These are phyloP conservation scores for Halictus ligatus DNA, from an alignment of 2,888 invertebrate genomes.

Conservation along the genomic window DNA sequence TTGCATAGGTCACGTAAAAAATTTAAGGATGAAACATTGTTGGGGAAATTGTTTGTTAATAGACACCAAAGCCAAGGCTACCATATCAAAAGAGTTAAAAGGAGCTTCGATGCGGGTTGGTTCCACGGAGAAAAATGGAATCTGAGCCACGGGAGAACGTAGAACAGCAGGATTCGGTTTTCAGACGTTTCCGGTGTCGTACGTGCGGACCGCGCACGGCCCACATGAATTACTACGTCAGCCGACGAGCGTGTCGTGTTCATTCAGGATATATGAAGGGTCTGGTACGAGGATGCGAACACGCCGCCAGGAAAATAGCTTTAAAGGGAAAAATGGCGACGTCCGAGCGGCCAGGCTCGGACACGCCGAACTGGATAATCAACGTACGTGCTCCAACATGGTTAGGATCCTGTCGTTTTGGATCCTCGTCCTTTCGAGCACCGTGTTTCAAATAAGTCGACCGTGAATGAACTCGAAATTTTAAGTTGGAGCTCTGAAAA, in stretches of 20 bases:
- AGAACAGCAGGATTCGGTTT: constrained; percentile 31
- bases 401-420: constrained; percentile 2
- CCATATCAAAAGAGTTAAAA: neutral
- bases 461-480: neutral
- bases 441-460: neutral
- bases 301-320: constrained; percentile 34
- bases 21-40: neutral
- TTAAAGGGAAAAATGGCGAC: constrained; percentile 35
- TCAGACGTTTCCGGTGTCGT: constrained; percentile 21
- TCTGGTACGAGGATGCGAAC: constrained; percentile 52
- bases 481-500: neutral
- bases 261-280: constrained; percentile 58
- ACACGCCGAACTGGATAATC: constrained; percentile 22
- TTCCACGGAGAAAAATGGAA: constrained; percentile 16
- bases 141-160: neutral
- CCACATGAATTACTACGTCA: constrained; percentile 52
- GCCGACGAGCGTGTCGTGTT: constrained; percentile 51
- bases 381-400: constrained; percentile 1
- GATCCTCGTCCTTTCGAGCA: neutral
- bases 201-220: constrained; percentile 2
- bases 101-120: constrained; percentile 22
- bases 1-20: neutral
- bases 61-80: neutral
- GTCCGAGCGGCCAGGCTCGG: neutral
- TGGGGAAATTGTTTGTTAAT: neutral